Conservation (phyloP, 2,113 vertebrate genomes). For the Limanda limanda region DNA sequence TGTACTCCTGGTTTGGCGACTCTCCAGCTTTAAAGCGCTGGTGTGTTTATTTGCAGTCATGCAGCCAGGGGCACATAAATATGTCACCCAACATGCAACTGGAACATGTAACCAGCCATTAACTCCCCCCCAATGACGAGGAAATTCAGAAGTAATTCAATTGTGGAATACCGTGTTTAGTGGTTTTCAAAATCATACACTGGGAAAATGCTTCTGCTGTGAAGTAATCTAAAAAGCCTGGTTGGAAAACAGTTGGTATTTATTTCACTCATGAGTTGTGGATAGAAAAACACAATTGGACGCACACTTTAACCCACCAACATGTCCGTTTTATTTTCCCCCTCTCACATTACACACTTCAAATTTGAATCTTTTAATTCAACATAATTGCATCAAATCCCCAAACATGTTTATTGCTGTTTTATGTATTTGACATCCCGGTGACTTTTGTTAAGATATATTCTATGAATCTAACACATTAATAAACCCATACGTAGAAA, state of each 20-base stretch:
- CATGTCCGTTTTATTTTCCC: not conserved
- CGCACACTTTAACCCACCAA: not conserved
- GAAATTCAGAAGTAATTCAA: constrained; percentile 37
- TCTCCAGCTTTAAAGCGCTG: constrained; percentile 12
- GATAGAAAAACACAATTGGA: not conserved
- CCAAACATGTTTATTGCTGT: constrained; percentile 18
- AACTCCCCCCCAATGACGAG: constrained; percentile 28
- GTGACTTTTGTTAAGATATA: not conserved
- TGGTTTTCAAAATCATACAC: constrained; percentile 55
- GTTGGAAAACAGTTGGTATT: constrained; percentile 45
- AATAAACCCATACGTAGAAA: no score
- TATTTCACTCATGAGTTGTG: constrained; percentile 24
- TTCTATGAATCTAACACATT: no score
- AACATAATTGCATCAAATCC: not conserved
- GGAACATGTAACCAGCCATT: constrained; percentile 52
- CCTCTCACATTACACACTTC: not conserved
- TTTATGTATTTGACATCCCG: constrained; percentile 36
- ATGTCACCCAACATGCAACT: constrained; percentile 51
- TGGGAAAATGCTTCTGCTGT: constrained; percentile 43
- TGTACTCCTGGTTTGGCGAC: constrained; percentile 15
- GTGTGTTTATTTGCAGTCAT: constrained; percentile 23
- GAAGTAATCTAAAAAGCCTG: constrained; percentile 16
- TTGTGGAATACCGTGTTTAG: constrained; percentile 54
- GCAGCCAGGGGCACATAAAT: constrained; percentile 50
- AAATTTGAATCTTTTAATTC: constrained; percentile 9